Evolutionary conservation across 1,140 invertebrate genomes (phyloP), one percentile per base, ranked within the genome.

Genomic region (Drosophila novamexicana): DNA sequence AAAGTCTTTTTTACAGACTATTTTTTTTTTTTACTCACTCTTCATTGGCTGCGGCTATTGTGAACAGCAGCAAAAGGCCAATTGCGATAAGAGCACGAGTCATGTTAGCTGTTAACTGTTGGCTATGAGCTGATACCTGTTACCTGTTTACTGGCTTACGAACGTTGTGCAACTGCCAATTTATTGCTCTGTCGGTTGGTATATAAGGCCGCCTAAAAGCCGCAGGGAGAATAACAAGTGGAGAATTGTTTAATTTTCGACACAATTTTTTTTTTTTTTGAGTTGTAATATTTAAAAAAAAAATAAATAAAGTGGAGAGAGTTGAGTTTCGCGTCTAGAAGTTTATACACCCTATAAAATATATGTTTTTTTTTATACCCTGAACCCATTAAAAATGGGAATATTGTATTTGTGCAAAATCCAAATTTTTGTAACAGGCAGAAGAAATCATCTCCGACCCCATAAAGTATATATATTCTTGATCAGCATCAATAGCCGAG

Each of bases 61-160:
- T 18, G 34, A 39, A n/a, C 34, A 73, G 63, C 53, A 68, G 18
- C 34, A 67, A 40, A 34, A 73, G 22, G 22, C 14, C 22, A 40
- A 73, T 45, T 37, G n/a, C 39, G 12, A 68, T 54, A 39, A 73
- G 10, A 18, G 12, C 44, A 12, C 64, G 54, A 40, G 40, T 18
- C 70, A 73, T 73, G 22, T 32, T 50, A 52, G 45, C 36, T 70
- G 34, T 62, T 40, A 22, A 29, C 37, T 45, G 16, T 57, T 29
- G 22, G 10, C 54, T 57, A 12, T 47, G 7, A 59, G 42, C 40
- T 36, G 14, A 6, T 54, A 54, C 7, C 16, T 59, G 40, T 71
- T n/a, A 47, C 22, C 22, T 29, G 22, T 29, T 29, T 29, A 29
- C 36, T 49, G 36, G 47, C 40, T 57, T n/a, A 8, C 57, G 54